A percentile compares a stretch with the other conserved stretches of the same genome.
These are phyloP conservation scores for Harpagifer antarcticus DNA, from an alignment of 2,797 vertebrate species.

Conservation along the genomic window DNA sequence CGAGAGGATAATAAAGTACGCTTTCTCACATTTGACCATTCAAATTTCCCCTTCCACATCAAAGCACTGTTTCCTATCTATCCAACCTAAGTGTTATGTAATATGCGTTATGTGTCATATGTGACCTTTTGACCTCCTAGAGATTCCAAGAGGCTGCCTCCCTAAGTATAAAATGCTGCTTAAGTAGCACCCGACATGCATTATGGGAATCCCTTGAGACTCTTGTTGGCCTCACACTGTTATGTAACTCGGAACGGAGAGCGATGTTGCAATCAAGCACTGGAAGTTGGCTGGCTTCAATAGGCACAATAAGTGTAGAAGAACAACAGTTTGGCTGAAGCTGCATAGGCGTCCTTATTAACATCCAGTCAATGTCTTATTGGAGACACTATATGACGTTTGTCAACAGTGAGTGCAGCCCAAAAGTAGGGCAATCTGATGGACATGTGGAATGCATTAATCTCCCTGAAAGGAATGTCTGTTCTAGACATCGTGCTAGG, in stretches of 20 bases:
- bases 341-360: constrained; percentile 8
- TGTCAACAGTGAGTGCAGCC: constrained; percentile 28
- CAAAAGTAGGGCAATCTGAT: constrained; percentile 38
- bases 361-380: constrained; percentile 7
- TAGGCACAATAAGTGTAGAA: background rate
- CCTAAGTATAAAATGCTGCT: constrained; percentile 1
- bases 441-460: constrained; percentile 21
- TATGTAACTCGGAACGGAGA: constrained; percentile 19
- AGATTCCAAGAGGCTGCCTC: constrained; percentile 19
- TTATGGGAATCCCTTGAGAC: constrained; percentile 31
- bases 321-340: constrained; percentile 16
- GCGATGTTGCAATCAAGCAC: background rate
- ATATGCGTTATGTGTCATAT: no score
- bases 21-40: constrained; percentile 6
- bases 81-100: no score
- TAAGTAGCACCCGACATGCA: constrained; percentile 4
- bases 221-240: constrained; percentile 19
- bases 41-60: background rate
- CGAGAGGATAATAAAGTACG: background rate
- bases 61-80: background rate
- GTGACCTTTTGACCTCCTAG: constrained; percentile 27
- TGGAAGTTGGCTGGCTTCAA: constrained; percentile 46
- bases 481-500: background rate
- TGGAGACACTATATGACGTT: constrained; percentile 34
- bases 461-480: background rate